Conservation (phyloP, 2,888 invertebrate species). For the Oasisia sp. region DNA sequence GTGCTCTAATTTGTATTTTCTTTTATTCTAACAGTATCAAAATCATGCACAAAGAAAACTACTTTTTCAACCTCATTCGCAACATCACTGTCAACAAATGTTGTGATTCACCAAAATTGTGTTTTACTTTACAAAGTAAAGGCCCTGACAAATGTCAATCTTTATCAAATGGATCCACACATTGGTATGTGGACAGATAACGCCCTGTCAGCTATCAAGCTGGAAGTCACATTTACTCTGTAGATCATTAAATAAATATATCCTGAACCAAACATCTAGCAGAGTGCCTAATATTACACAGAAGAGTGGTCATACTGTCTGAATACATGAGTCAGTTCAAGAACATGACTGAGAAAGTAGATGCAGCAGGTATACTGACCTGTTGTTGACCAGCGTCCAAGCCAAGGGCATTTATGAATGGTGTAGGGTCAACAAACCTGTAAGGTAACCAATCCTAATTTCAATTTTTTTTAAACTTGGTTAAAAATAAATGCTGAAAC, state of each 20-base stretch:
- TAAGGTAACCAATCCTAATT: not conserved
- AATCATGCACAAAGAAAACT: not conserved
- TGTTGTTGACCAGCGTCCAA: slow-evolving; percentile 73
- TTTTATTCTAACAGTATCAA: not conserved
- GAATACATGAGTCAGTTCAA: not conserved
- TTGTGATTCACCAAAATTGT: not conserved
- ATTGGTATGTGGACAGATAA: too few species aligned
- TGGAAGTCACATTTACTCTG: not conserved
- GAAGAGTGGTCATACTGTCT: not conserved
- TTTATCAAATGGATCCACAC: too few species aligned
- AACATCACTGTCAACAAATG: not conserved
- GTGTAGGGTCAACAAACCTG: slow-evolving; percentile 70
- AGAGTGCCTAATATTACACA: not conserved
- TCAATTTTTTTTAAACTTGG: not conserved
- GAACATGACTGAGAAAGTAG: not conserved
- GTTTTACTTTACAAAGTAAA: not conserved
- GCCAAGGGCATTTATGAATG: slow-evolving; percentile 71
- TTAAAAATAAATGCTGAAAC: too few species aligned
- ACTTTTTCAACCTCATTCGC: not conserved
- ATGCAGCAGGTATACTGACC: slow-evolving; percentile 39
- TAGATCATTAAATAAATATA: not conserved
- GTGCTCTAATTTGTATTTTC: not conserved
- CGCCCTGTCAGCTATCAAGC: not conserved
- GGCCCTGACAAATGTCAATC: not conserved
- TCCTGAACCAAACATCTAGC: not conserved